Base-by-base conservation (phyloP, 30 jellyfish, hydroid and myxozoan species). In the Pelagia noctiluca region DNA sequence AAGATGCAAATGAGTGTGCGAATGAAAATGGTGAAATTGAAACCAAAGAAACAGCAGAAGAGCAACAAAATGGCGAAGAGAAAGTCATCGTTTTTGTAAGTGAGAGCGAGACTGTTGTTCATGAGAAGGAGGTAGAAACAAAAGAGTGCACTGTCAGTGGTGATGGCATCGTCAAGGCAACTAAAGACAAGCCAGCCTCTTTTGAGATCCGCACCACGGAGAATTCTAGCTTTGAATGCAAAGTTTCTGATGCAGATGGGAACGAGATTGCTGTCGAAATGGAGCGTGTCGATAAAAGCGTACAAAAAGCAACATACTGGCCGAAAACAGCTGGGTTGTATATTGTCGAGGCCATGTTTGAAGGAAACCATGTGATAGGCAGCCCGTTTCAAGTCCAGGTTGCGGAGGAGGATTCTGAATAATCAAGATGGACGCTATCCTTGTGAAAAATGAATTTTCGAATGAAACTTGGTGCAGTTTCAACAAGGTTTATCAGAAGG, bases 201-300 rank as follows among this genome's bases (percentile, higher is more conserved):
- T 79, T 79, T 79, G 68, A 79, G 70, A 49, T 79, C n/a, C 80
- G 30, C 34, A 42, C 37, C 72, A 69, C 29, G 35, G 82, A 79
- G 19, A 75, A 60, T 30, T 46, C 50, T 13, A 54, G 64, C 32
- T 79, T 79, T 38, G 50, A 76, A 63, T 79, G 89, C 54, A 79
- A 79, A 34, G 53, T 79, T 13, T 75, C 46, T 35, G 89, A 79
- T 63, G 70, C 76, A 30, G 46, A 79, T 61, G 89, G 89, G n/a
- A 79, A 79, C 65, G 82, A 79, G 82, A 82, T 79, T 33, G 89
- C 82, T n/a, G 89, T 63, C 24, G 89, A 63, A 31, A 38, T 79
- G 0, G 89, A 79, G 32, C 71, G 34, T 19, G 49, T 79, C 2
- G 81, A 46, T 25, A 82, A 66, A 10, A 64, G 34, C 34, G 49